phyloP scores from a whole-genome alignment of 2,797 vertebrate species.

The Crenichthys baileyi region DNA sequence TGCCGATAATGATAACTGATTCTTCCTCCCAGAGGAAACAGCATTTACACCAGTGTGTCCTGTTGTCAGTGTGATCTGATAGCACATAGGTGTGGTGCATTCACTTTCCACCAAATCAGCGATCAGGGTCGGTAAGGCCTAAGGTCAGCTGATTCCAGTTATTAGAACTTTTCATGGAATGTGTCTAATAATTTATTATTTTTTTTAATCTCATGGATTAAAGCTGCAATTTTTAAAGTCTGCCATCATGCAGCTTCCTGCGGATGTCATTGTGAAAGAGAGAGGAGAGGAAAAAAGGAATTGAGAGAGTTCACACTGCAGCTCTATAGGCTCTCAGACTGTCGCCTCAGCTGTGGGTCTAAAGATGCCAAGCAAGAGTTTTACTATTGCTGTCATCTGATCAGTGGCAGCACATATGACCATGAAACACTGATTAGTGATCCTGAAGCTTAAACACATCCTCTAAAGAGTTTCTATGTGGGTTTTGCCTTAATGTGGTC shows the following conservation, averaged over 20 bases:
- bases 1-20: too few relatives aligned
- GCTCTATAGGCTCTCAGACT: neutral
- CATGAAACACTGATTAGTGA: neutral
- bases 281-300: neutral
- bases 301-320: neutral
- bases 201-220: too few relatives aligned
- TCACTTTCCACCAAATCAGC: too few relatives aligned
- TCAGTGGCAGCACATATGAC: neutral
- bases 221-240: too few relatives aligned
- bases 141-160: too few relatives aligned
- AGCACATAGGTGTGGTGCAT: too few relatives aligned
- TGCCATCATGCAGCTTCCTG: neutral
- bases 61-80: too few relatives aligned
- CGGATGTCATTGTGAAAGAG: neutral
- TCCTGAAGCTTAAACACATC: neutral
- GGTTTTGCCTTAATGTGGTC: neutral
- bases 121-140: too few relatives aligned
- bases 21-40: too few relatives aligned
- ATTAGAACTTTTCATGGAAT: too few relatives aligned
- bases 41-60: too few relatives aligned
- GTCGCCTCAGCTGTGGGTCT: neutral
- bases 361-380: neutral
- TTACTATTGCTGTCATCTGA: neutral
- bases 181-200: too few relatives aligned
- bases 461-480: neutral